Conservation (phyloP, 1,140 invertebrate genomes). For the Brachionus calyciflorus region DNA sequence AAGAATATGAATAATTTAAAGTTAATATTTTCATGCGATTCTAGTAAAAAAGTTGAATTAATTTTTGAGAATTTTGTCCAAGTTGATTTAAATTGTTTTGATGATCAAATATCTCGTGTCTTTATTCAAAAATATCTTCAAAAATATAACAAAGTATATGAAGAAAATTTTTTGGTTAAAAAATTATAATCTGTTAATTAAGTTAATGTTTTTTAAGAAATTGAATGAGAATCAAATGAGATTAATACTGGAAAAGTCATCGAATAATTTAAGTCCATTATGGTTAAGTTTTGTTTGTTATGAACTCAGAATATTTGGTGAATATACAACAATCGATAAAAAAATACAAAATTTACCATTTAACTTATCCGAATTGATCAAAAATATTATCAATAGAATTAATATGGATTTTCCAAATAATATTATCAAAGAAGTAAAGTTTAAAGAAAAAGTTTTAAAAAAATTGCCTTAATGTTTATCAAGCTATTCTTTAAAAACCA, state of each 20-base stretch:
- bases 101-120: not conserved
- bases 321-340: conserved; percentile 52
- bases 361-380: conserved; percentile 51
- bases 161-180: not conserved
- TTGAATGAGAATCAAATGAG: conserved; percentile 53
- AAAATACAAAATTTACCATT: conserved; percentile 53
- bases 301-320: conserved; percentile 58
- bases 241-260: conserved; percentile 49
- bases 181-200: not conserved
- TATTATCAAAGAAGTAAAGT: conserved; percentile 31
- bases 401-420: conserved; percentile 51
- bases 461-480: not conserved
- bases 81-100: not conserved
- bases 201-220: conserved; percentile 50
- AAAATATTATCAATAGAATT: conserved; percentile 51
- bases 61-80: not conserved
- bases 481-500: no score
- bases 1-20: not conserved
- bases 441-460: not conserved
- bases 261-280: conserved; percentile 52
- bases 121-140: conserved; percentile 41
- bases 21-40: not conserved
- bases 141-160: conserved; percentile 33
- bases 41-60: not conserved
- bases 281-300: conserved; percentile 57